Percentiles rank a stretch among this genome's conserved stretches.
Evolutionary conservation across 92 coral and sea anemone genomes (phyloP).

Genomic region (Phymanthus crucifer): DNA sequence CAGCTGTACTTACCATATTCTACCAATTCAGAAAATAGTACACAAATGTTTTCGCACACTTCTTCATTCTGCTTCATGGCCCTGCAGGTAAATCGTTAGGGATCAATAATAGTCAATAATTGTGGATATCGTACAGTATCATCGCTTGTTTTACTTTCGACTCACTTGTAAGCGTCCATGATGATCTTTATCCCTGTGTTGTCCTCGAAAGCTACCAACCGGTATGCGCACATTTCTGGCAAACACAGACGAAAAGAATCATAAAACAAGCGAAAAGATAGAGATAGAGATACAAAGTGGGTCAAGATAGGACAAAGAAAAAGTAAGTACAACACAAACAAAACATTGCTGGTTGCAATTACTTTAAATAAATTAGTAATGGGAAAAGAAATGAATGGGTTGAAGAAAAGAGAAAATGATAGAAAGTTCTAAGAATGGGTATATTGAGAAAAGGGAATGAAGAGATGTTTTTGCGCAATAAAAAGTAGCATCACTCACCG

Average conservation of each 20-base stretch:
- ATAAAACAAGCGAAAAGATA: not conserved
- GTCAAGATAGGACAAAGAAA: too few relatives aligned
- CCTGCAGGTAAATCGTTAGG: conserved; percentile 35
- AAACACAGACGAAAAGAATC: not conserved
- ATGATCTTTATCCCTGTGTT: conserved; percentile 67
- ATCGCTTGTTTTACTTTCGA: not conserved
- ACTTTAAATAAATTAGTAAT: not conserved
- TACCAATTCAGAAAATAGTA: conserved; percentile 87
- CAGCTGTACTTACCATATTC: conserved; percentile 73
- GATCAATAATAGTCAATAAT: not conserved
- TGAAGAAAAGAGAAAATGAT: not conserved
- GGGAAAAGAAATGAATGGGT: not conserved
- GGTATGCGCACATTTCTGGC: conserved; percentile 88
- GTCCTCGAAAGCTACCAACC: conserved; percentile 67
- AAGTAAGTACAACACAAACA: too few relatives aligned
- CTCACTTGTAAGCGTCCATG: conserved; percentile 83
- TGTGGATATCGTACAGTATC: not conserved
- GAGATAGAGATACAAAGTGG: too few relatives aligned
- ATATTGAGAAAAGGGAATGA: not conserved
- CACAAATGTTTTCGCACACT: conserved; percentile 91
- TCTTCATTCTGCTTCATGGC: conserved; percentile 81
- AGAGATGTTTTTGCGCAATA: not conserved
- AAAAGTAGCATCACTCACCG: conserved; percentile 52
- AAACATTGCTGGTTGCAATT: too few relatives aligned
- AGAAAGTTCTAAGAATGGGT: not conserved